Evolutionary conservation across 2,113 vertebrate species (phyloP).

Genomic region (Stegostoma tigrinum): DNA sequence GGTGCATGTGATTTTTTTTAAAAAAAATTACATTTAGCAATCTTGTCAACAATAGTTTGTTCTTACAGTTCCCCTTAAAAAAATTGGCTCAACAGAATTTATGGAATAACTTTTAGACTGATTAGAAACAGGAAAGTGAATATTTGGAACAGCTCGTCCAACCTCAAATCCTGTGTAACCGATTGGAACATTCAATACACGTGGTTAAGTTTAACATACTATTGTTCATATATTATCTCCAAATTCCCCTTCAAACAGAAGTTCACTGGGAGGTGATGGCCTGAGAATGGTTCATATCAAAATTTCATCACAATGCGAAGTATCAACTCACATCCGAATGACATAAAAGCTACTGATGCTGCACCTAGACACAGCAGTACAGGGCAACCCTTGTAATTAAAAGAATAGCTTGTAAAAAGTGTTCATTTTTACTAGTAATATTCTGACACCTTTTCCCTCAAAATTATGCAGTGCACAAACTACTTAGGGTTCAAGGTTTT

Average conservation of each 20-base stretch:
- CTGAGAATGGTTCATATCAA: not conserved
- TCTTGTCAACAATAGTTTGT: not conserved
- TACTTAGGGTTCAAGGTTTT: not conserved
- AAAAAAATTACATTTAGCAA: not conserved
- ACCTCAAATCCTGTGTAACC: not conserved
- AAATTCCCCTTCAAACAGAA: slow-evolving; percentile 6
- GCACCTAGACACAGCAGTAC: not conserved
- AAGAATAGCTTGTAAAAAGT: not conserved
- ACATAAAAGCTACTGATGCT: not conserved
- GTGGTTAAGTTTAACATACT: not conserved
- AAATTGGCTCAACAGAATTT: not conserved
- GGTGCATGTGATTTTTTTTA: not conserved
- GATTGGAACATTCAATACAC: not conserved
- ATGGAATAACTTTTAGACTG: not conserved
- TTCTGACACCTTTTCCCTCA: not conserved
- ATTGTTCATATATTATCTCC: slow-evolving; percentile 20
- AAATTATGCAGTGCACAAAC: not conserved
- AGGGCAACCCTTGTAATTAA: not conserved
- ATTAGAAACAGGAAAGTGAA: slow-evolving; percentile 32
- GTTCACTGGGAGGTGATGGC: not conserved
- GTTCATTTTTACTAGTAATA: not conserved
- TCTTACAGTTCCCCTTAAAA: not conserved
- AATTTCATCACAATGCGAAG: not conserved
- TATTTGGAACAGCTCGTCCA: not conserved
- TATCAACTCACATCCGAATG: not conserved